These are phyloP conservation scores for Anguilla japonica DNA, from an alignment of 2,113 vertebrate genomes.

Conservation along the genomic window DNA sequence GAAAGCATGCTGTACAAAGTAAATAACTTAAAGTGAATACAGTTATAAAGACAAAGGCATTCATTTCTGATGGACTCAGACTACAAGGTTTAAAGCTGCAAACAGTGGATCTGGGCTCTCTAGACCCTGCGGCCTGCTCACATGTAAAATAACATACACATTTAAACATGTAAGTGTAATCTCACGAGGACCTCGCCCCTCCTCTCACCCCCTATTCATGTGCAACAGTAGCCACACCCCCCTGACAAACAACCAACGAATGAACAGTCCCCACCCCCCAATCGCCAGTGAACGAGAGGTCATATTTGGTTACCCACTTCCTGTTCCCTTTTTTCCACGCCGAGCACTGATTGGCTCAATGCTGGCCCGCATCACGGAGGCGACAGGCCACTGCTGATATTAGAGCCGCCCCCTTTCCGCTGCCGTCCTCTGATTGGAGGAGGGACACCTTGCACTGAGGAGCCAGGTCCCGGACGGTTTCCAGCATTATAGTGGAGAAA, in stretches of 20 bases:
- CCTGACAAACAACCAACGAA: background rate
- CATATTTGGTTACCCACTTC: background rate
- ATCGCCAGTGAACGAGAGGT: background rate
- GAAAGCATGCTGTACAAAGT: background rate
- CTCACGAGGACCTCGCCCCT: background rate
- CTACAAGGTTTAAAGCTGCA: background rate
- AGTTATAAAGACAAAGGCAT: background rate
- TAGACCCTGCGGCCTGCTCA: background rate
- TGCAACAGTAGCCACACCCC: no score
- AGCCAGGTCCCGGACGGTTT: slow-evolving; percentile 82
- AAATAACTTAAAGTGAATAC: background rate
- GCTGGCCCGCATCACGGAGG: slow-evolving; percentile 75
- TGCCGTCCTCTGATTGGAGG: slow-evolving; percentile 91
- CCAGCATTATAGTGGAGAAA: slow-evolving; percentile 84
- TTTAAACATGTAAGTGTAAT: slow-evolving; percentile 27
- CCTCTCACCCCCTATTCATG: no score
- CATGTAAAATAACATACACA: slow-evolving; percentile 15
- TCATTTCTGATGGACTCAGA: background rate
- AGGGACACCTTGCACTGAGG: slow-evolving; percentile 88
- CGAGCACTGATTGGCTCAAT: slow-evolving; percentile 40
- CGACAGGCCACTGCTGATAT: slow-evolving; percentile 93
- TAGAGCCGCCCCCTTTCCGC: slow-evolving; percentile 92
- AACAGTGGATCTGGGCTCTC: background rate
- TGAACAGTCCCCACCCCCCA: background rate
- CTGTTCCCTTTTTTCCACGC: background rate